These are phyloP conservation scores for Tetraneura akinire DNA, from an alignment of 1,140 invertebrate species.

Conservation along the genomic window DNA sequence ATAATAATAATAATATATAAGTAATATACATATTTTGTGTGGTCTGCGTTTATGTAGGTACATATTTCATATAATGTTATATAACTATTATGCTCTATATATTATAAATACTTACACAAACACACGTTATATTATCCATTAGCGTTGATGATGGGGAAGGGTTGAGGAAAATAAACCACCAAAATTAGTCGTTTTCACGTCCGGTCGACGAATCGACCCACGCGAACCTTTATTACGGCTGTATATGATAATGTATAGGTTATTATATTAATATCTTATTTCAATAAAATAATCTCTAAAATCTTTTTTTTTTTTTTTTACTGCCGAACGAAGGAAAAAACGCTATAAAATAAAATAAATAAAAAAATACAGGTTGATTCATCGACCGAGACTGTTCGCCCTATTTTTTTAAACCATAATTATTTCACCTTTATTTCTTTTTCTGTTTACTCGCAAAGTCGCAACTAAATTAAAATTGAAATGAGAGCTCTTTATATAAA, in stretches of 20 bases:
- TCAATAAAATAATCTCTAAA: conserved; percentile 50
- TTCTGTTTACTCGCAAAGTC: too few species aligned
- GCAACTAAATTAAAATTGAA: too few species aligned
- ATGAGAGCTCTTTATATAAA: too few species aligned
- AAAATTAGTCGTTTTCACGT: conserved; percentile 37
- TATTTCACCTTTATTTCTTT: too few species aligned
- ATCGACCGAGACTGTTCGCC: too few species aligned
- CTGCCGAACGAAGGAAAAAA: background rate
- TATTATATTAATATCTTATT: conserved; percentile 1
- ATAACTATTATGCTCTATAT: background rate
- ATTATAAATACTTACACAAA: background rate
- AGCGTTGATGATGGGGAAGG: background rate
- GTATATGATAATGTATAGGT: background rate
- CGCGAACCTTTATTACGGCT: conserved; percentile 5
- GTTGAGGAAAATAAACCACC: background rate
- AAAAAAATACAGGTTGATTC: too few species aligned
- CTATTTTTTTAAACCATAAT: too few species aligned
- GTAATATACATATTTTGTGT: too few species aligned
- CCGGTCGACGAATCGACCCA: conserved; percentile 28
- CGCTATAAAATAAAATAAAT: too few species aligned
- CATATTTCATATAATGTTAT: background rate
- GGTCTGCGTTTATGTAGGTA: background rate
- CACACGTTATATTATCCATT: conserved; percentile 43
- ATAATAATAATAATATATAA: too few species aligned
- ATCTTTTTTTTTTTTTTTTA: conserved; percentile 10